Percentiles rank a stretch among this genome's conserved stretches.
phyloP scores from a whole-genome alignment of 2,888 invertebrate species.

The Ditula angustiorana region DNA sequence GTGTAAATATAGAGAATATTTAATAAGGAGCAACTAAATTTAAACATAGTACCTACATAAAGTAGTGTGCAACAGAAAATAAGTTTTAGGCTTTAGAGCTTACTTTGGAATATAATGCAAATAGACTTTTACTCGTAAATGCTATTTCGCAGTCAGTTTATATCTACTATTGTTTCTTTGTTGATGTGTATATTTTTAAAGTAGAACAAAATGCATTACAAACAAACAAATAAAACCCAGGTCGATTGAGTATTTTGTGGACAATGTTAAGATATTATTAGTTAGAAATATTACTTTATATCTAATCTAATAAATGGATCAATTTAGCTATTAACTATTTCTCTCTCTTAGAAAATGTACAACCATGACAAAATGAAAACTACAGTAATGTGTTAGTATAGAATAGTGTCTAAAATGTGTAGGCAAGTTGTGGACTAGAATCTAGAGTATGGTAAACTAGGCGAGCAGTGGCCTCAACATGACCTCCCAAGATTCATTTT shows the following conservation, averaged over 20 bases:
- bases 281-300: conserved; percentile 56
- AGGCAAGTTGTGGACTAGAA: conserved; percentile 32
- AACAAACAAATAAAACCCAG: conserved; percentile 1
- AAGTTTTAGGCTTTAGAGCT: neutral
- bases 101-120: neutral
- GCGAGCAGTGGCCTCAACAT: conserved; percentile 5
- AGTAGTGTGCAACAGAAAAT: neutral
- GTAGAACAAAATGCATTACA: no score
- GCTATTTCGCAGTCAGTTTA: neutral
- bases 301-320: conserved; percentile 58
- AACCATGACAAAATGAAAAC: conserved; percentile 53
- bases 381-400: conserved; percentile 38
- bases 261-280: conserved; percentile 46
- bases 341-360: conserved; percentile 80
- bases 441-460: conserved; percentile 18
- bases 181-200: no score
- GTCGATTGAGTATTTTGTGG: conserved; percentile 51
- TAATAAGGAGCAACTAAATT: neutral
- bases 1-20: neutral
- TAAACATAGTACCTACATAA: no score
- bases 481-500: no score
- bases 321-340: conserved; percentile 57
- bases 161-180: neutral
- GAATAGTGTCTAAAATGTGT: conserved; percentile 39
- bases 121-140: neutral